A percentile compares a stretch with the other conserved stretches of the same genome.
Evolutionary conservation across 2,888 invertebrate species (phyloP).

Genomic region (Clepsis dumicolana): DNA sequence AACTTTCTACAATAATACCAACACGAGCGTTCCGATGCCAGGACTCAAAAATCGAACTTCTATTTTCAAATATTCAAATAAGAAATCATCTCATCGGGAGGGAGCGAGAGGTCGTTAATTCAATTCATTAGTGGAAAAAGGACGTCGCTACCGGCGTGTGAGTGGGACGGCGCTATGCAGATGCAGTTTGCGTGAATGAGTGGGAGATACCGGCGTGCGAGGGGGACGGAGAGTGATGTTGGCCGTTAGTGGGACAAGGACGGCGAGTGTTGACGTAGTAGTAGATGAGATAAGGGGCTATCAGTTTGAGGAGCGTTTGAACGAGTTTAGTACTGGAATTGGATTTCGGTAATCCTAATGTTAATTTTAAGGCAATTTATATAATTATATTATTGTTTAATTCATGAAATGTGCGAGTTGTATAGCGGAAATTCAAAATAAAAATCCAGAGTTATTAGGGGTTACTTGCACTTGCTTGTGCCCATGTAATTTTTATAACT

Average conservation of each 20-base stretch:
- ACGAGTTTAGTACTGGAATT: slow-evolving; percentile 65
- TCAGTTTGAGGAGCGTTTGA: slow-evolving; percentile 72
- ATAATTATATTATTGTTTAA: too few species aligned
- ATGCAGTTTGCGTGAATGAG: slow-evolving; percentile 57
- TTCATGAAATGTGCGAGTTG: too few species aligned
- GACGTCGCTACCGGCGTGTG: slow-evolving; percentile 66
- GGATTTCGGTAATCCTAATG: background rate
- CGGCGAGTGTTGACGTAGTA: slow-evolving; percentile 81
- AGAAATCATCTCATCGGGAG: slow-evolving; percentile 74
- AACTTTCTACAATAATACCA: slow-evolving; percentile 16
- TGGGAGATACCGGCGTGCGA: slow-evolving; percentile 61
- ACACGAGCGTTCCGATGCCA: slow-evolving; percentile 23
- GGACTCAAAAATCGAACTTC: slow-evolving; percentile 63
- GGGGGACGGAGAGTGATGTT: slow-evolving; percentile 52
- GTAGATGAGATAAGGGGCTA: slow-evolving; percentile 85
- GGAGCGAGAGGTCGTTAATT: slow-evolving; percentile 84
- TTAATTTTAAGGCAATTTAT: background rate
- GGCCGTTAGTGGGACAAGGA: slow-evolving; percentile 62
- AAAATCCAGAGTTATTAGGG: too few species aligned
- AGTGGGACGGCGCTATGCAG: slow-evolving; percentile 53
- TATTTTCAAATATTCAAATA: slow-evolving; percentile 77
- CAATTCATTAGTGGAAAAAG: slow-evolving; percentile 83
- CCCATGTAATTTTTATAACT: too few species aligned
- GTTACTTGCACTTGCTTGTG: too few species aligned
- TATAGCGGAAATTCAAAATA: too few species aligned